Evolutionary conservation across 2,888 invertebrate genomes (phyloP), one percentile per base, ranked within the genome.

Genomic region (Stenchaetothrips biformis): DNA sequence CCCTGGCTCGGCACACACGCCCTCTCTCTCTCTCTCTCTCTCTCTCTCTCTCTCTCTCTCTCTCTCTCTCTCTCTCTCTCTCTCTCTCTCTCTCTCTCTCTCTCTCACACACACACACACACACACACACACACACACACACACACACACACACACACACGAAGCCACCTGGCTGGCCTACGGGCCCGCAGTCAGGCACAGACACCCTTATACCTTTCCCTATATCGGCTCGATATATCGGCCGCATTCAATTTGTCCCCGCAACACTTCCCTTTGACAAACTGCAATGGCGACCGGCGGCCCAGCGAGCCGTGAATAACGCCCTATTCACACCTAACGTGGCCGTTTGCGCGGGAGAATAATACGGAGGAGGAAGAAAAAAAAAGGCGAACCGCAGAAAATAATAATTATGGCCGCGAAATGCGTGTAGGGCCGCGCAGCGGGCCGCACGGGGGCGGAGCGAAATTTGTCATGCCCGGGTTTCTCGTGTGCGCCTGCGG

Each of bases 201-300:
- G 53, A 53, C 53, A 53, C 53, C 49, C 8, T 11, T 7, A 11
- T 53, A 53, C 53, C 53, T 53, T 18, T 53, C 53, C 18, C 11
- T 53, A 53, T 53, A 53, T 67, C 67, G 67, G 53, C 9, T 21
- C 67, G 21, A 67, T 67, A 67, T 67, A 67, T 67, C 67, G 67
- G 67, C 21, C 67, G 67, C 67, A n/a, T 67, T 67, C 67, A 67
- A 67, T 67, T 67, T 67, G 67, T 7, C 67, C 53, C 53, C 53
- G 67, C 67, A 21, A 67, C 67, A 67, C 67, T 67, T 67, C n/a
- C 21, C 21, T 67, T 67, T 67, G 67, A 67, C 67, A 67, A 67
- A 67, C 67, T 67, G 67, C 67, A 67, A 4, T 25, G 67, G 53
- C 53, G 53, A 18, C 53, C 13, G 18, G 13, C 18, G 53, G 53